Conservation (phyloP, 1,140 invertebrate genomes). For the Zaprionus lachaisei region DNA sequence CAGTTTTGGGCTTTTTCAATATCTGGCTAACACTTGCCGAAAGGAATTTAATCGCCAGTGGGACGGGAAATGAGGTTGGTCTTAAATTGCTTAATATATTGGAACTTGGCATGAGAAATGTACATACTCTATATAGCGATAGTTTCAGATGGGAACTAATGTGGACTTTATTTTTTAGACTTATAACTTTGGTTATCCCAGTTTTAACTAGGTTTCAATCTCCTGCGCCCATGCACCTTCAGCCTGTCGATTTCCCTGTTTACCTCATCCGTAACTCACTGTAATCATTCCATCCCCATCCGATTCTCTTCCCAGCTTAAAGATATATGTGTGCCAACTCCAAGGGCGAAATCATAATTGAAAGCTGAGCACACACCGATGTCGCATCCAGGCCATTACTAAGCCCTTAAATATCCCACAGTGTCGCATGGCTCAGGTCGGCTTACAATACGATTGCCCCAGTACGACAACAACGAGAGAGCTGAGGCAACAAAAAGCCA, state of each 20-base stretch:
- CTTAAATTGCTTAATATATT: neutral
- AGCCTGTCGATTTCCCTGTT: too few relatives aligned
- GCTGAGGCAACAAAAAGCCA: slow-evolving; percentile 58
- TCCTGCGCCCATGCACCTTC: too few relatives aligned
- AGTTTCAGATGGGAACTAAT: neutral
- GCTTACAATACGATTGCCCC: slow-evolving; percentile 12
- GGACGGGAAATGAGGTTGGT: neutral
- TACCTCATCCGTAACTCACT: neutral
- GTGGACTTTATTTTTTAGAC: too few relatives aligned
- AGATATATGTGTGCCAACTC: neutral
- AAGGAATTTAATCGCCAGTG: neutral
- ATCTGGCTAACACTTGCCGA: neutral
- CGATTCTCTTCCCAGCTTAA: neutral
- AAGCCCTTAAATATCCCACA: slow-evolving; percentile 48
- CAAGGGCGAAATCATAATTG: slow-evolving; percentile 41
- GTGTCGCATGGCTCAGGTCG: slow-evolving; percentile 10
- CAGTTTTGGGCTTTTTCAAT: neutral
- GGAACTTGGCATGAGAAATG: too few relatives aligned
- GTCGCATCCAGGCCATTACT: slow-evolving; percentile 41
- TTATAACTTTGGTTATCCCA: too few relatives aligned
- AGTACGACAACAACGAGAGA: slow-evolving; percentile 6
- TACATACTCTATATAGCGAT: neutral
- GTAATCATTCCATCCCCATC: neutral
- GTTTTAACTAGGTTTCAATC: too few relatives aligned
- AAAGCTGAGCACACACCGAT: slow-evolving; percentile 49